phyloP scores from a whole-genome alignment of 2,113 vertebrate genomes.

The Anser brachyrhynchus region DNA sequence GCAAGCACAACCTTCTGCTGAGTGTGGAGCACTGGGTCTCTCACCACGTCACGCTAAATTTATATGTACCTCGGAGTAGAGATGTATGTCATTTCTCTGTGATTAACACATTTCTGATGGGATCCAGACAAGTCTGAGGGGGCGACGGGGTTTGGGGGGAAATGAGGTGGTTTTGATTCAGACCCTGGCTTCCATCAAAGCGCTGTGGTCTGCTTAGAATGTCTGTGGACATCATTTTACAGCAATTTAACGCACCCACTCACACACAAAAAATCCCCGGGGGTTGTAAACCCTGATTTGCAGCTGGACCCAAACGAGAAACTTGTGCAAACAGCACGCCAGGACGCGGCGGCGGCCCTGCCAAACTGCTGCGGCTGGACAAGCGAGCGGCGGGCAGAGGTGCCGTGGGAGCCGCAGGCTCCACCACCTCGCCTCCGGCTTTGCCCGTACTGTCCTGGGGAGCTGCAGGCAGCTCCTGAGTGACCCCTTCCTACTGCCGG shows the following conservation, averaged over 20 bases:
- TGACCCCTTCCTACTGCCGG: neutral
- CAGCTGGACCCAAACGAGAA: neutral
- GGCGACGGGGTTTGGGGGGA: neutral
- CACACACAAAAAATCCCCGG: neutral
- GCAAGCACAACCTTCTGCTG: neutral
- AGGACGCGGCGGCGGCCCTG: neutral
- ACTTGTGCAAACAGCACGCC: neutral
- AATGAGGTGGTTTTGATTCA: slow-evolving; percentile 30
- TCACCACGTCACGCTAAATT: neutral
- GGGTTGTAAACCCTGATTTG: neutral
- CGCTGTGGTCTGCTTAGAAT: slow-evolving; percentile 9
- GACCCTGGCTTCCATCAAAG: slow-evolving; percentile 1
- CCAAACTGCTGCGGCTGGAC: neutral
- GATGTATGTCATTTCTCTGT: neutral
- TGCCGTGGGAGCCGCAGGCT: neutral
- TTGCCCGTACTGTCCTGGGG: neutral
- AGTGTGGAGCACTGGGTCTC: neutral
- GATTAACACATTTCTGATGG: slow-evolving; percentile 29
- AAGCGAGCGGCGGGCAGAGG: neutral
- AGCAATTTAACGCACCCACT: neutral
- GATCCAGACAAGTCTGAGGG: slow-evolving; percentile 3
- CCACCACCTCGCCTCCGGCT: neutral
- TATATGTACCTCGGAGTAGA: neutral
- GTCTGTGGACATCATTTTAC: neutral
- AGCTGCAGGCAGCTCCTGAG: neutral